Percentiles rank a stretch among this genome's conserved stretches.
Evolutionary conservation across 2,113 vertebrate genomes (phyloP).

Genomic region (Ivindomyrus marchei): DNA sequence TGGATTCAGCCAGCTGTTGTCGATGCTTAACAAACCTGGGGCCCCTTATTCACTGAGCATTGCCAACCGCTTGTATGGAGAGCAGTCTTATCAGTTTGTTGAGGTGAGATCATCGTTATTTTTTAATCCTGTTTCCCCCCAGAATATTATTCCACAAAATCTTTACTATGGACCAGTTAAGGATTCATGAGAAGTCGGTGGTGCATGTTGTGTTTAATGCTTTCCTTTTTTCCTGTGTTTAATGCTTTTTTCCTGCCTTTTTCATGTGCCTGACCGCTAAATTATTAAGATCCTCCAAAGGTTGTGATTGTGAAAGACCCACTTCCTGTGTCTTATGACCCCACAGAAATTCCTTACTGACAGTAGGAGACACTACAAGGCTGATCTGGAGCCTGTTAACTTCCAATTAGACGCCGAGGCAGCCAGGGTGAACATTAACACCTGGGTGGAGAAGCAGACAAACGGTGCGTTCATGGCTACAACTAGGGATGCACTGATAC

Average conservation of each 20-base stretch:
- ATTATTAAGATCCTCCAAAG: background rate
- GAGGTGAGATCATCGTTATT: slow-evolving; percentile 47
- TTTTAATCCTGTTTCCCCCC: background rate
- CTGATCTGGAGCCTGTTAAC: slow-evolving; percentile 59
- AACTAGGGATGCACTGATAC: no score
- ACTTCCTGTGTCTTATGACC: background rate
- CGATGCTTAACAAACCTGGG: slow-evolving; percentile 61
- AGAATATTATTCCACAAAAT: background rate
- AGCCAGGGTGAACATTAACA: slow-evolving; percentile 56
- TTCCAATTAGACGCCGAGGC: slow-evolving; percentile 39
- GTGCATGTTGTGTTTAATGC: no score
- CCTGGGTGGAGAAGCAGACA: slow-evolving; percentile 61
- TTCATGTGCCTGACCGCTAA: background rate
- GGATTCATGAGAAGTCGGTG: background rate
- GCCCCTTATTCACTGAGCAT: slow-evolving; percentile 67
- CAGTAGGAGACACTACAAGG: slow-evolving; percentile 49
- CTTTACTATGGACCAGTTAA: background rate
- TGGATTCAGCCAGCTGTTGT: slow-evolving; percentile 60
- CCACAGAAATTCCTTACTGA: slow-evolving; percentile 50
- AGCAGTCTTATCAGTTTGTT: slow-evolving; percentile 72
- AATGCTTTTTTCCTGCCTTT: no score
- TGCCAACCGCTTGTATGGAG: slow-evolving; percentile 80
- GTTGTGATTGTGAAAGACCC: background rate
- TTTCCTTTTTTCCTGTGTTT: no score
- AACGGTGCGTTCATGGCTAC: slow-evolving; percentile 40